Evolutionary conservation across 2,113 vertebrate species (phyloP).

Genomic region (Chloropsis hardwickii): DNA sequence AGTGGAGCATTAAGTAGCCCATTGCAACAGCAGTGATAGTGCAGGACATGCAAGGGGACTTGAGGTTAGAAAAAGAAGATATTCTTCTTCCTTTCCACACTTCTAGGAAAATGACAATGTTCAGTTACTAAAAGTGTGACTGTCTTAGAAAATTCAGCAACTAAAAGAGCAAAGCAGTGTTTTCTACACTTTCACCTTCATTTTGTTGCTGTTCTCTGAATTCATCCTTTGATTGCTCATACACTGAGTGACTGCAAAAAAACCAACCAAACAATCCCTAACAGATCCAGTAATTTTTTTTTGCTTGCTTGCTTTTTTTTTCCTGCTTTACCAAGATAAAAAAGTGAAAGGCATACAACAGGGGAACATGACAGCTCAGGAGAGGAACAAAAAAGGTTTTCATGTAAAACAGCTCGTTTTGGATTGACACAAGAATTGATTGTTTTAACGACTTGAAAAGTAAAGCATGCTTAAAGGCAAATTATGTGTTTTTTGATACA

Average conservation of each 20-base stretch:
- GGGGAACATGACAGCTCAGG: background rate
- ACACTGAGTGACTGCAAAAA: background rate
- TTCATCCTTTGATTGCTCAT: background rate
- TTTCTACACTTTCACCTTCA: background rate
- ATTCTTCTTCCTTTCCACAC: background rate
- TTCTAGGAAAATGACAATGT: background rate
- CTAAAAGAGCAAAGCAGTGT: background rate
- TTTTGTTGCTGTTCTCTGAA: background rate
- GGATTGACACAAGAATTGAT: slow-evolving; percentile 8
- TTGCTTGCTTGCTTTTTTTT: background rate
- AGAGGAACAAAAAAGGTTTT: background rate
- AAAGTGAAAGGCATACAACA: background rate
- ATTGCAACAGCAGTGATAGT: background rate
- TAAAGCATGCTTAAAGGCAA: slow-evolving; percentile 1
- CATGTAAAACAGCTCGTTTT: background rate
- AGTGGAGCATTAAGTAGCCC: background rate
- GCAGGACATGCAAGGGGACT: background rate
- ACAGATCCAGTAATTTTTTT: background rate
- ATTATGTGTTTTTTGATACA: background rate
- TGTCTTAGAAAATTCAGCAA: background rate
- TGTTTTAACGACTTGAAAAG: slow-evolving; percentile 1
- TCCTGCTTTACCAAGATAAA: background rate
- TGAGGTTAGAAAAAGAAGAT: background rate
- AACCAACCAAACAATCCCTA: background rate
- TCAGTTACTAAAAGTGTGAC: background rate